Conservation (phyloP, 2,888 invertebrate species). For the Reticulitermes lucifugus region DNA sequence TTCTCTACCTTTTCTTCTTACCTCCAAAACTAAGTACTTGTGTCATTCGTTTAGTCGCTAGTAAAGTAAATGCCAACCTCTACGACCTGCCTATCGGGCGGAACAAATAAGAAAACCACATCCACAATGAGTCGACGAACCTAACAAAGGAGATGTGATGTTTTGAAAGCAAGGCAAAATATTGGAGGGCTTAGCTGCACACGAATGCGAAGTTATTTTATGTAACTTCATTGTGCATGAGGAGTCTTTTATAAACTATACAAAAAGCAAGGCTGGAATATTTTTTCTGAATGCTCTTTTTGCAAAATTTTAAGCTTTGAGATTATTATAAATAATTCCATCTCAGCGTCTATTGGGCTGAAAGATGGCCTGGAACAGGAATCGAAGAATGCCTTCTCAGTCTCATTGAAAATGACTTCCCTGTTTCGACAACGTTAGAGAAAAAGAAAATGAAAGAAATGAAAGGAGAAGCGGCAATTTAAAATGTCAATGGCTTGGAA, state of each 20-base stretch:
- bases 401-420: conserved; percentile 15
- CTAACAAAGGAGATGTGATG: no score
- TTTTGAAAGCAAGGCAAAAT: neutral
- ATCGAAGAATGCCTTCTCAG: neutral
- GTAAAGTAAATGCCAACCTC: no score
- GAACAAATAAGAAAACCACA: no score
- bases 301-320: neutral
- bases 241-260: neutral
- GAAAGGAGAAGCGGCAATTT: conserved; percentile 33
- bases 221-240: neutral
- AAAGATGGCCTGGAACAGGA: neutral
- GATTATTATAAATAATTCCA: neutral
- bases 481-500: conserved; percentile 40
- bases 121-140: no score
- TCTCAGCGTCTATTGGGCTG: neutral
- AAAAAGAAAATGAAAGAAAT: neutral
- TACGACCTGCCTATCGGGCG: no score
- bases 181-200: neutral
- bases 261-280: neutral
- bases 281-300: neutral
- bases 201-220: neutral
- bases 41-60: no score
- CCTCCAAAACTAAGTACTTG: no score
- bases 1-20: no score
- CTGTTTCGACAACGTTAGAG: neutral